phyloP scores from a whole-genome alignment of 2,888 invertebrate species.

The Eumerus sabulonum region DNA sequence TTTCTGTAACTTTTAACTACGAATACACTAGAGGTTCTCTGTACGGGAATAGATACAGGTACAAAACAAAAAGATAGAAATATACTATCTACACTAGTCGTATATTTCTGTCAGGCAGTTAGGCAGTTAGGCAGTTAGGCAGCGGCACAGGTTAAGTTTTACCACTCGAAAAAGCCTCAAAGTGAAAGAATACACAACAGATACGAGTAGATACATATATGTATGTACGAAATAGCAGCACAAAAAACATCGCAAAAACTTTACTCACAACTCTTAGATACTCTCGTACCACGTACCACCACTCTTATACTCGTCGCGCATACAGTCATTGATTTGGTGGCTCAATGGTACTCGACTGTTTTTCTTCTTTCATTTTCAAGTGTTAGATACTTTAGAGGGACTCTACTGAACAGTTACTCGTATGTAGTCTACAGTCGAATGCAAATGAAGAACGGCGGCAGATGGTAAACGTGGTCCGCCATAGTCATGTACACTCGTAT shows the following conservation, averaged over 20 bases:
- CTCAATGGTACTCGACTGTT: constrained; percentile 6
- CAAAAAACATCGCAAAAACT: constrained; percentile 42
- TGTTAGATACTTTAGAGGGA: constrained; percentile 46
- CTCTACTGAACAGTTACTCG: constrained; percentile 56
- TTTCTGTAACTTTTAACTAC: too few species aligned
- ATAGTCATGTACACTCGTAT: constrained; percentile 33
- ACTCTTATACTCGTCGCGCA: not conserved
- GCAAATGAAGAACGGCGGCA: constrained; percentile 17
- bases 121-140: too few species aligned
- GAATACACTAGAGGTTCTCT: too few species aligned
- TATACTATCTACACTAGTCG: too few species aligned
- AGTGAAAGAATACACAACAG: constrained; percentile 62
- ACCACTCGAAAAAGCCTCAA: constrained; percentile 65
- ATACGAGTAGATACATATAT: not conserved
- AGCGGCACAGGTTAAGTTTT: not conserved
- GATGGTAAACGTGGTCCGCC: constrained; percentile 5
- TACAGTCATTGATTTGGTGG: not conserved
- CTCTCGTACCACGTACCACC: constrained; percentile 1
- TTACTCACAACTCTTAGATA: constrained; percentile 58
- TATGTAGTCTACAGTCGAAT: not conserved
- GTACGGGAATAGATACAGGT: too few species aligned
- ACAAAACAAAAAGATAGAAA: too few species aligned
- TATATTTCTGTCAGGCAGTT: too few species aligned
- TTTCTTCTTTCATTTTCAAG: constrained; percentile 39
- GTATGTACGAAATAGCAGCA: too few species aligned